phyloP scores from a whole-genome alignment of 2,797 vertebrate genomes.

The Melanotaenia boesemani region DNA sequence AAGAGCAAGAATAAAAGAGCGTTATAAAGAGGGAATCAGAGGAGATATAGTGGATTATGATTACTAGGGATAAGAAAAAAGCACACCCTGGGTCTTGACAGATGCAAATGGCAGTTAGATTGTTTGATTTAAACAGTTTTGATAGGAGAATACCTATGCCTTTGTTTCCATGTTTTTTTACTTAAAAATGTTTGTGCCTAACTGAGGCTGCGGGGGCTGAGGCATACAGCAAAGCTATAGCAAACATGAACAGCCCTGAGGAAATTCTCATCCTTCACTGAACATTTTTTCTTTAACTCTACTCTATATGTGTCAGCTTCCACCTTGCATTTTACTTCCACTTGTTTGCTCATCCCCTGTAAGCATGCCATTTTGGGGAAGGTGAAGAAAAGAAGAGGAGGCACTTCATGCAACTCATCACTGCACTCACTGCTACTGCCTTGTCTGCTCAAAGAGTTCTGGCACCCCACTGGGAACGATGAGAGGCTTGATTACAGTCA shows the following conservation, averaged over 20 bases:
- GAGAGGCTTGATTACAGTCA: slow-evolving; percentile 84
- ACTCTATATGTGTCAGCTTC: slow-evolving; percentile 52
- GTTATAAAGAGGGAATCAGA: slow-evolving; percentile 42
- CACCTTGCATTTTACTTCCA: slow-evolving; percentile 37
- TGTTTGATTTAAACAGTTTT: slow-evolving; percentile 58
- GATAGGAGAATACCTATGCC: slow-evolving; percentile 52
- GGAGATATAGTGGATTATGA: slow-evolving; percentile 52
- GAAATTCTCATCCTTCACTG: slow-evolving; percentile 55
- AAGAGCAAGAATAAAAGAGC: slow-evolving; percentile 44
- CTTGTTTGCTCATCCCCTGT: slow-evolving; percentile 47
- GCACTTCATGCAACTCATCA: slow-evolving; percentile 70
- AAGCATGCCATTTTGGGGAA: slow-evolving; percentile 31
- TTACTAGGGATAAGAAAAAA: slow-evolving; percentile 55
- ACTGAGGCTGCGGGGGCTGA: slow-evolving; percentile 46
- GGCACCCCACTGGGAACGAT: slow-evolving; percentile 78
- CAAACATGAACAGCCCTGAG: slow-evolving; percentile 57
- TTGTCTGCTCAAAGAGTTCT: slow-evolving; percentile 67
- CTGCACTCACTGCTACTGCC: slow-evolving; percentile 61
- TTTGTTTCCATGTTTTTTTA: slow-evolving; percentile 28
- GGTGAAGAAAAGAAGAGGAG: slow-evolving; percentile 71
- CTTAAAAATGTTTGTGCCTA: slow-evolving; percentile 30
- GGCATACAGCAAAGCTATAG: slow-evolving; percentile 45
- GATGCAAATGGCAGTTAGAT: slow-evolving; percentile 65
- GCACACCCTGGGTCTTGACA: slow-evolving; percentile 51
- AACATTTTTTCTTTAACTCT: slow-evolving; percentile 36